Conservation (phyloP, 2,113 vertebrate genomes). For the Tetrax tetrax region DNA sequence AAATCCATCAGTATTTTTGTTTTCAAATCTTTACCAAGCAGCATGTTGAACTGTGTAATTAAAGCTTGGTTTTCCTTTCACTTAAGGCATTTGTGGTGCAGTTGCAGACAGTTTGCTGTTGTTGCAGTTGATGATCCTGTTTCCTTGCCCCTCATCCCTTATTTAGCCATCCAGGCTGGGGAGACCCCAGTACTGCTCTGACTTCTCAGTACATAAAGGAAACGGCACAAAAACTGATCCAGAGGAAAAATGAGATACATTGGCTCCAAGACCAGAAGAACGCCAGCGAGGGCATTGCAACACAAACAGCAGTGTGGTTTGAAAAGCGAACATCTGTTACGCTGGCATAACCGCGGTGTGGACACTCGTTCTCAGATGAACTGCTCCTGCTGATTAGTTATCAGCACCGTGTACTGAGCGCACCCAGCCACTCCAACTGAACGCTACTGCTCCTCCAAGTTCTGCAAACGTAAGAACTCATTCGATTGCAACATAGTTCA, state of each 20-base stretch:
- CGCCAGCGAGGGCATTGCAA: fast-evolving
- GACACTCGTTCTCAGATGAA: neutral
- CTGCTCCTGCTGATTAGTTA: neutral
- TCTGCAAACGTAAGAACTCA: neutral
- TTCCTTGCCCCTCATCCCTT: neutral
- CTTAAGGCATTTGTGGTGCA: neutral
- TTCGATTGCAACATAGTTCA: neutral
- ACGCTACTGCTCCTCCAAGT: neutral
- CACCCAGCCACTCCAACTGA: neutral
- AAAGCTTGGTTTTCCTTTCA: neutral
- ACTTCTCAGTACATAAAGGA: neutral
- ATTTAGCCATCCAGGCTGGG: neutral
- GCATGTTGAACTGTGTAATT: neutral
- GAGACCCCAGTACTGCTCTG: neutral
- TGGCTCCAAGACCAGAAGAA: neutral
- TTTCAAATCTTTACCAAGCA: neutral
- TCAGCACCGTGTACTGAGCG: fast-evolving
- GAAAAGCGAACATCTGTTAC: neutral
- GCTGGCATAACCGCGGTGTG: fast-evolving
- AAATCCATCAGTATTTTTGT: neutral
- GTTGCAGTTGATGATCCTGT: neutral
- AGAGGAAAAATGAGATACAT: neutral
- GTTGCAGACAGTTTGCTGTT: neutral
- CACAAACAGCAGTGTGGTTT: neutral
- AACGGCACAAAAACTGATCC: neutral